phyloP scores from a whole-genome alignment of 2,113 vertebrate genomes.

The Dinomys branickii region DNA sequence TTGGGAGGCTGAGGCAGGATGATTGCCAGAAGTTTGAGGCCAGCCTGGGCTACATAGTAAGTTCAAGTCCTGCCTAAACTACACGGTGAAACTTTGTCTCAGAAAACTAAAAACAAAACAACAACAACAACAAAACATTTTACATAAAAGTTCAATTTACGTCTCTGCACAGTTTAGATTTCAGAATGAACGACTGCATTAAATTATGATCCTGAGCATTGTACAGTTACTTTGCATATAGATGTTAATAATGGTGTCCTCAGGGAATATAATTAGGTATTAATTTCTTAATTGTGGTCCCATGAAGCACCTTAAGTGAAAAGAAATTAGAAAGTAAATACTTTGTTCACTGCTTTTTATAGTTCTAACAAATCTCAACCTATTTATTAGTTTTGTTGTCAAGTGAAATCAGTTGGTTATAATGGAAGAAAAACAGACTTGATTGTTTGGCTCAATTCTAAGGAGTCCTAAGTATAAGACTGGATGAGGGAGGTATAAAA shows the following conservation, averaged over 20 bases:
- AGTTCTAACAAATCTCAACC: constrained; percentile 30
- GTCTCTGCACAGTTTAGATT: background rate
- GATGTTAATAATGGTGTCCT: constrained; percentile 46
- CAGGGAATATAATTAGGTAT: background rate
- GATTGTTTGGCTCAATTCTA: background rate
- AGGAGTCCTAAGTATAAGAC: constrained; percentile 27
- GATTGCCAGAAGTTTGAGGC: background rate
- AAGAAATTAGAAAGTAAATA: constrained; percentile 5
- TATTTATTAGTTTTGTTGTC: background rate
- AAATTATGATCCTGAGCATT: background rate
- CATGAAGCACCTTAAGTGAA: background rate
- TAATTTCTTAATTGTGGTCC: constrained; percentile 27
- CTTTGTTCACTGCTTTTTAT: background rate
- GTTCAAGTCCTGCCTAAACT: background rate
- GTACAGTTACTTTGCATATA: constrained; percentile 23
- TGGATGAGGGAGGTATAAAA: background rate
- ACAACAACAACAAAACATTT: background rate
- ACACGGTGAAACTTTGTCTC: background rate
- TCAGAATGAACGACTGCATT: constrained; percentile 35
- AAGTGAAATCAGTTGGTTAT: constrained; percentile 8
- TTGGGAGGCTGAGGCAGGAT: background rate
- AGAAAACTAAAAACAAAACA: background rate
- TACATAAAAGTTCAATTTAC: constrained; percentile 17
- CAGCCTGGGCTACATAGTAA: background rate
- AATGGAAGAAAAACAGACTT: constrained; percentile 39